These are phyloP conservation scores for Drosophila meridionalis DNA, from an alignment of 2,888 invertebrate species.

Conservation along the genomic window DNA sequence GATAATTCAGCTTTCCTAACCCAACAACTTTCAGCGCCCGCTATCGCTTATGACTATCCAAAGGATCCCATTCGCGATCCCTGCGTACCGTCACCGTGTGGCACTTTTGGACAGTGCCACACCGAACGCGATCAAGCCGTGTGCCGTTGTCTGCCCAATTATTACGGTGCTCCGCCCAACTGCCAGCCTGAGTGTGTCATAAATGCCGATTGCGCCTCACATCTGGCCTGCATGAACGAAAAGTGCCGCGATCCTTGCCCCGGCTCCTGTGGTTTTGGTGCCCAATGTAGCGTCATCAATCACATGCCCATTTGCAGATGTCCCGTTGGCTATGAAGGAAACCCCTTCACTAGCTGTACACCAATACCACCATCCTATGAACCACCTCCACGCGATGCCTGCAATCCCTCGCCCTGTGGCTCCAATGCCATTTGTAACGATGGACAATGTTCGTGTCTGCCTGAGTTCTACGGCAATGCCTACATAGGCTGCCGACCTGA, in stretches of 20 bases:
- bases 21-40: slow-evolving; percentile 59
- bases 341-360: slow-evolving; percentile 87
- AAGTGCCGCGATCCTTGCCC: slow-evolving; percentile 89
- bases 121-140: slow-evolving; percentile 86
- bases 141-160: slow-evolving; percentile 87
- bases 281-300: slow-evolving; percentile 87
- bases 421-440: slow-evolving; percentile 90
- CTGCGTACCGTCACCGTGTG: slow-evolving; percentile 89
- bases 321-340: slow-evolving; percentile 87
- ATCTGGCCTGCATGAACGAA: slow-evolving; percentile 88
- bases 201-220: slow-evolving; percentile 89
- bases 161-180: slow-evolving; percentile 89
- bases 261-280: slow-evolving; percentile 88
- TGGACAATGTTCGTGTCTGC: slow-evolving; percentile 88
- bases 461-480: slow-evolving; percentile 88
- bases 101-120: slow-evolving; percentile 88
- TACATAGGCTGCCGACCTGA: slow-evolving; percentile 91
- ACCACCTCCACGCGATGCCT: slow-evolving; percentile 85
- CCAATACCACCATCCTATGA: slow-evolving; percentile 81
- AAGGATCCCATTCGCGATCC: slow-evolving; percentile 86
- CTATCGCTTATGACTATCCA: slow-evolving; percentile 60
- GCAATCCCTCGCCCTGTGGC: slow-evolving; percentile 91
- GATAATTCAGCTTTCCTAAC: slow-evolving; percentile 13
- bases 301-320: slow-evolving; percentile 89
- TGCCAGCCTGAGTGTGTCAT: slow-evolving; percentile 89